phyloP scores from a whole-genome alignment of 2,888 invertebrate species.

The Macrophya alboannulata region DNA sequence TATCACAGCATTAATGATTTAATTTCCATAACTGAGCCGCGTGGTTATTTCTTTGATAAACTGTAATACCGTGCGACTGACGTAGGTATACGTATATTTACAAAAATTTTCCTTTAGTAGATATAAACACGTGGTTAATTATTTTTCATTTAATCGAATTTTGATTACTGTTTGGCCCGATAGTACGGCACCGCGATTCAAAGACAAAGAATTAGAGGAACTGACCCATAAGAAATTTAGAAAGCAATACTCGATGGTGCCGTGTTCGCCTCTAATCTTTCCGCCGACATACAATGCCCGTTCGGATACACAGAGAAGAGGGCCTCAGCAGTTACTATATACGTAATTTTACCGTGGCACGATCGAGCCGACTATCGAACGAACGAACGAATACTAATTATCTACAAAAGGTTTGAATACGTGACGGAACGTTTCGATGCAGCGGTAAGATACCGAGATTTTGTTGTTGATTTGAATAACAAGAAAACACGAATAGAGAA shows the following conservation, averaged over 20 bases:
- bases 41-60: neutral
- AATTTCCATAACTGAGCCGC: neutral
- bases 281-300: slow-evolving; percentile 9
- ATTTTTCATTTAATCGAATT: neutral
- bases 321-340: neutral
- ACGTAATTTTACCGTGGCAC: slow-evolving; percentile 52
- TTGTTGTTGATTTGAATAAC: slow-evolving; percentile 41
- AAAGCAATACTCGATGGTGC: slow-evolving; percentile 26
- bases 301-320: neutral
- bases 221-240: slow-evolving; percentile 47
- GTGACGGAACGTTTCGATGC: slow-evolving; percentile 49
- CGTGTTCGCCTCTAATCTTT: slow-evolving; percentile 45
- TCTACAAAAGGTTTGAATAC: slow-evolving; percentile 40
- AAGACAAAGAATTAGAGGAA: slow-evolving; percentile 3
- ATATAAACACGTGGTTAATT: neutral
- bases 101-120: neutral
- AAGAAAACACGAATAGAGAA: neutral
- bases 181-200: neutral
- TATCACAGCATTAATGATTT: neutral
- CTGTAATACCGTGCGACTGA: neutral
- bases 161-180: neutral
- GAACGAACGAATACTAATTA: slow-evolving; percentile 54
- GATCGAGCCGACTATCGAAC: slow-evolving; percentile 44
- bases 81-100: neutral
- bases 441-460: neutral